Percentiles rank a stretch among this genome's conserved stretches.
phyloP scores from a whole-genome alignment of 2,888 invertebrate species.

The Cenopis cana region DNA sequence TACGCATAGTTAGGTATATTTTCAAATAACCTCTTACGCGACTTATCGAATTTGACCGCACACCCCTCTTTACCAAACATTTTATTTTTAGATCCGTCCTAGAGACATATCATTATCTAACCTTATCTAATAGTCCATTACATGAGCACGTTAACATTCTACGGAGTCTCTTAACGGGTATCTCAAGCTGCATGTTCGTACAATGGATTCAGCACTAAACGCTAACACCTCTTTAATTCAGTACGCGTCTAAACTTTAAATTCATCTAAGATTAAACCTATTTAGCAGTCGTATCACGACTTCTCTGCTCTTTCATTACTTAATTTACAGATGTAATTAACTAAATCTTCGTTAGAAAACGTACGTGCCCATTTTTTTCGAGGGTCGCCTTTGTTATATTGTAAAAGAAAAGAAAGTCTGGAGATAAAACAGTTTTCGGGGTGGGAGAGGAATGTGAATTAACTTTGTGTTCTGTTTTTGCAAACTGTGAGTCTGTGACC shows the following conservation, averaged over 20 bases:
- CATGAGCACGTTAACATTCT: slow-evolving; percentile 4
- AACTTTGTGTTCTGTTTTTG: slow-evolving; percentile 17
- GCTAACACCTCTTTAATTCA: slow-evolving; percentile 30
- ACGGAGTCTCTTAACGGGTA: neutral
- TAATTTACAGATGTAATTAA: slow-evolving; percentile 60
- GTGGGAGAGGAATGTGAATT: slow-evolving; percentile 46
- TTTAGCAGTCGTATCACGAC: slow-evolving; percentile 52
- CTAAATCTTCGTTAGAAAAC: slow-evolving; percentile 56
- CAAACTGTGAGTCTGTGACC: neutral
- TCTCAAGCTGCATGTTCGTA: neutral
- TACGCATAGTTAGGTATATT: no score
- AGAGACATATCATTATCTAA: neutral
- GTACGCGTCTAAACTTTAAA: slow-evolving; percentile 43
- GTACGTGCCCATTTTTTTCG: slow-evolving; percentile 47
- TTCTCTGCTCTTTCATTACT: slow-evolving; percentile 55
- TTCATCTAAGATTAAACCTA: slow-evolving; percentile 45
- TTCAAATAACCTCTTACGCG: no score
- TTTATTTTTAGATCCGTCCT: no score
- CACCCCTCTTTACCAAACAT: no score
- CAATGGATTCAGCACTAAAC: slow-evolving; percentile 23
- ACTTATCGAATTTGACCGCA: no score
- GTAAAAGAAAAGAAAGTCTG: slow-evolving; percentile 45
- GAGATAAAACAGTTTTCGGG: slow-evolving; percentile 45
- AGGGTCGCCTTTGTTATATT: slow-evolving; percentile 34
- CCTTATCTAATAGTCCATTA: neutral